phyloP scores from a whole-genome alignment of 2,888 invertebrate genomes.

The Mythimna pallens region DNA sequence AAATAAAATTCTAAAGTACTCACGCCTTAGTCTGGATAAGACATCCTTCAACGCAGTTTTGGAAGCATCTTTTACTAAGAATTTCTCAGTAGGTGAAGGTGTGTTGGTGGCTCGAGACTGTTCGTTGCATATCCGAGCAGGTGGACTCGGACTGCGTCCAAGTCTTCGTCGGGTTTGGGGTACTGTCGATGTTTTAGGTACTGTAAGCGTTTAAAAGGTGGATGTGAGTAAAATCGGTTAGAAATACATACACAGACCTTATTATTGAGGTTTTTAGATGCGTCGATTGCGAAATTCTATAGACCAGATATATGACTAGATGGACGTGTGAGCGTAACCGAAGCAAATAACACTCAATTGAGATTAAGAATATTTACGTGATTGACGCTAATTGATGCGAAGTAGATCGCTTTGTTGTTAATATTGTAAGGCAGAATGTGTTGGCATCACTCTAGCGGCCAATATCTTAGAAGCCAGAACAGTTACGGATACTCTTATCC shows the following conservation, averaged over 20 bases:
- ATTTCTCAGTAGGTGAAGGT: constrained; percentile 64
- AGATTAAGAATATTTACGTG: too few relatives aligned
- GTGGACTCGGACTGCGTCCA: constrained; percentile 87
- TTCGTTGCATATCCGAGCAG: constrained; percentile 68
- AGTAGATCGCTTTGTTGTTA: too few relatives aligned
- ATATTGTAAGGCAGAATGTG: too few relatives aligned
- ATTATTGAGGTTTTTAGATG: not conserved
- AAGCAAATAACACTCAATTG: too few relatives aligned
- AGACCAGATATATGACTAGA: too few relatives aligned
- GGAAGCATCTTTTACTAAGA: constrained; percentile 70
- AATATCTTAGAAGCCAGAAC: too few relatives aligned
- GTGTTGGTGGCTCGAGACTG: constrained; percentile 84
- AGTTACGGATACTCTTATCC: too few relatives aligned
- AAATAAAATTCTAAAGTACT: constrained; percentile 51
- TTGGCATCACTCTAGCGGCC: too few relatives aligned
- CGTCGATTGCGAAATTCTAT: too few relatives aligned
- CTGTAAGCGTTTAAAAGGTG: constrained; percentile 45
- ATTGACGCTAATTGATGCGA: too few relatives aligned
- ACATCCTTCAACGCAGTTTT: constrained; percentile 76
- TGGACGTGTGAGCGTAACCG: too few relatives aligned
- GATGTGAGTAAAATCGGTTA: not conserved
- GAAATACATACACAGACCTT: too few relatives aligned
- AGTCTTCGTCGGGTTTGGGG: constrained; percentile 77
- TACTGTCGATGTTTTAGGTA: constrained; percentile 65
- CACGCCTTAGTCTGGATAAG: constrained; percentile 81